Evolutionary conservation across 2,797 vertebrate genomes (phyloP).

Genomic region (Lagorchestes hirsutus): DNA sequence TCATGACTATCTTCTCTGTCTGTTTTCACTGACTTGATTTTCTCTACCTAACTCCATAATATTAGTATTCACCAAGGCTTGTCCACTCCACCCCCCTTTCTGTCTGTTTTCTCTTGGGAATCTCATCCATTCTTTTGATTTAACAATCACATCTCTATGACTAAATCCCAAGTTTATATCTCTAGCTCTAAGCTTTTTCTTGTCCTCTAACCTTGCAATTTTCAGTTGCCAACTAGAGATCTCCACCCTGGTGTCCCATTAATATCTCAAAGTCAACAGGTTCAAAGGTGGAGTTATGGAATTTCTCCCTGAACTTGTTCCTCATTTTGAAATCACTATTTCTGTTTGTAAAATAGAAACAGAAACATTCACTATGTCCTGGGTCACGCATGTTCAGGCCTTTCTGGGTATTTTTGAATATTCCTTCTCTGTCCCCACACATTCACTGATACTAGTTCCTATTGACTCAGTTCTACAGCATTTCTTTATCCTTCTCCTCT

Average conservation of each 20-base stretch:
- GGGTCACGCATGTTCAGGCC: neutral
- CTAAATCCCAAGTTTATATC: neutral
- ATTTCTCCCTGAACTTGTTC: neutral
- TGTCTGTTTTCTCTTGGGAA: neutral
- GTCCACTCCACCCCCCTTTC: neutral
- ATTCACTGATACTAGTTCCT: neutral
- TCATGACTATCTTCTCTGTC: neutral
- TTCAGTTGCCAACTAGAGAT: neutral
- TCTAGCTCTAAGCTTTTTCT: neutral
- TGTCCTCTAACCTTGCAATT: neutral
- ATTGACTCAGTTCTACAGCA: neutral
- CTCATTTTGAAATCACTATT: neutral
- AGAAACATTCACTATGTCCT: neutral
- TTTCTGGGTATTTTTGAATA: neutral
- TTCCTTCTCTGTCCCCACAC: neutral
- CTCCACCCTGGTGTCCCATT: neutral
- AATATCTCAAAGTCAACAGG: neutral
- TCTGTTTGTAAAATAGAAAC: neutral
- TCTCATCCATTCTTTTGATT: neutral
- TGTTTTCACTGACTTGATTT: neutral
- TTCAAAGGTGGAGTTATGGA: neutral
- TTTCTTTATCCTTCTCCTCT: neutral
- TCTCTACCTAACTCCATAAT: neutral
- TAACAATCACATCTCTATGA: neutral
- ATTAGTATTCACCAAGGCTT: neutral